phyloP scores from a whole-genome alignment of 2,113 vertebrate species.

The Sphyrna mokarran region DNA sequence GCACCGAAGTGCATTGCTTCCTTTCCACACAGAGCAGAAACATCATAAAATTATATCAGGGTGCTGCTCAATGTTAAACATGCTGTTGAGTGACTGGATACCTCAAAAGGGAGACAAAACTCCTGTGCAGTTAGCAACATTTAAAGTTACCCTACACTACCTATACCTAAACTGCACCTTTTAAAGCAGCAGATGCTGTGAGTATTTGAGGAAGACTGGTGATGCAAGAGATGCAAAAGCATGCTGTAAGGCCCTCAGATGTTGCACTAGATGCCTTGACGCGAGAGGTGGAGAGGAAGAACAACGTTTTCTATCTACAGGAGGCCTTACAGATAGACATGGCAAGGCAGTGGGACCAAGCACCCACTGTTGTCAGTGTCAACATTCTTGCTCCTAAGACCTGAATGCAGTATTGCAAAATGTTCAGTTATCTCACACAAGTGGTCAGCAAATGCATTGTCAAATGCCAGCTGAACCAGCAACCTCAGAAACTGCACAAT shows the following conservation, averaged over 20 bases:
- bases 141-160: neutral
- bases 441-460: neutral
- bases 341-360: neutral
- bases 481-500: neutral
- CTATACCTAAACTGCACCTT: neutral
- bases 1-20: neutral
- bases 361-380: neutral
- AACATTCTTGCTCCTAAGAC: neutral
- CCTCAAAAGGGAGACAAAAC: neutral
- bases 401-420: neutral
- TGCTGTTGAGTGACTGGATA: neutral
- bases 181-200: neutral
- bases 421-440: neutral
- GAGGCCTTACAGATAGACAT: neutral
- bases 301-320: neutral
- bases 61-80: neutral
- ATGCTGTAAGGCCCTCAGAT: neutral
- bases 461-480: neutral
- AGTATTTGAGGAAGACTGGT: neutral
- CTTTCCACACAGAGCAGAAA: neutral
- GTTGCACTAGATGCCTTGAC: neutral
- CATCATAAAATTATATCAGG: neutral
- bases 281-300: neutral
- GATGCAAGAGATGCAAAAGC: neutral
- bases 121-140: neutral